Evolutionary conservation across 2,888 invertebrate species (phyloP), one percentile per base, ranked within the genome.

Genomic region (Blastobasis lacticolella): DNA sequence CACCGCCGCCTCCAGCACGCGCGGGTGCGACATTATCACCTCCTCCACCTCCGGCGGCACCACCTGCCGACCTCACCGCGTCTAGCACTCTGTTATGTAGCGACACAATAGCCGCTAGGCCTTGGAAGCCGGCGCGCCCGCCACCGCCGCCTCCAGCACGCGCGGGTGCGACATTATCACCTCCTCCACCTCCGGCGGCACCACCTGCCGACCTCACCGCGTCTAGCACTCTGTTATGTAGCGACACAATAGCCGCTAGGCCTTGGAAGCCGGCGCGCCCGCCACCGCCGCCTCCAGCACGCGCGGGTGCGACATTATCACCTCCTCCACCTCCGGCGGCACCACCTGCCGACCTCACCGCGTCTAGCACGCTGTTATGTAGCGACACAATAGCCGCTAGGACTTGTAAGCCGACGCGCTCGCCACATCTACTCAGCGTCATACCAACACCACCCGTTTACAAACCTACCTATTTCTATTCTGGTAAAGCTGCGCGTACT

Each of bases 401-500:
- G 23, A 1, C 23, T 23, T 23, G 23, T n/a, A n/a, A n/a, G n/a
- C n/a, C n/a, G n/a, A n/a, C n/a, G n/a, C n/a, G n/a, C n/a, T n/a
- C 23, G 23, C 23, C 23, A 2, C 23, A 23, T 23, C 3, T 23
- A 23, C 23, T 23, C 23, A 23, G 3, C 23, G 23, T 23, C 23
- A 3, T 23, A 23, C 23, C 23, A 23, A 23, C 23, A 23, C 23
- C 23, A 3, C 23, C 23, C 23, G 23, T 23, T 23, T 23, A 23
- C 23, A 23, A 23, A 23, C 23, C 23, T 23, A 23, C n/a, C n/a
- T n/a, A n/a, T n/a, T n/a, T n/a, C n/a, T n/a, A 23, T 23, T 23
- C 23, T 23, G 23, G 23, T 23, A 23, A 23, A 23, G 23, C 23
- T 23, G 1, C n/a, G n/a, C 42, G 4, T 53, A 64, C 75, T 60